Evolutionary conservation across 2,797 vertebrate species (phyloP).

Genomic region (Gymnodraco acuticeps): DNA sequence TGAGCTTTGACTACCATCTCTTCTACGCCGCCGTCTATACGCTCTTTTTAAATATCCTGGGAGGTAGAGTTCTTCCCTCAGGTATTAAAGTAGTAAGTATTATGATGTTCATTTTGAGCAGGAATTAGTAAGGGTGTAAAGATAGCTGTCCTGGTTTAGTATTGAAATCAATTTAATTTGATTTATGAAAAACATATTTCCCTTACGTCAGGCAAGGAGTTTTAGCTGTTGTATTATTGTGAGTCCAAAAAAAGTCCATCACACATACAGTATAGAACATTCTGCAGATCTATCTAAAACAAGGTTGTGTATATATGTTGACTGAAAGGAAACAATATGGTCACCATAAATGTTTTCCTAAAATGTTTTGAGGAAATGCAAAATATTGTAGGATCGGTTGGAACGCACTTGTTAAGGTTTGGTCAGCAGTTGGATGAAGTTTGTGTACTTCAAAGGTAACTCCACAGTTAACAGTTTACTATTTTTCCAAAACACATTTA

Average conservation of each 20-base stretch:
- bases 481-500: slow-evolving; percentile 10
- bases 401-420: neutral
- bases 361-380: neutral
- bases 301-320: neutral
- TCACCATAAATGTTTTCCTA: neutral
- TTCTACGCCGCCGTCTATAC: neutral
- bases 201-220: too few relatives aligned
- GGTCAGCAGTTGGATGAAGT: neutral
- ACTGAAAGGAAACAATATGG: neutral
- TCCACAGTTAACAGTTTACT: neutral
- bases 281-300: neutral
- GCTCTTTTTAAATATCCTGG: neutral
- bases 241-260: too few relatives aligned
- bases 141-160: too few relatives aligned
- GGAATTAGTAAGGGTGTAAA: neutral
- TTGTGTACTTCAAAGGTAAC: slow-evolving; percentile 5
- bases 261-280: neutral
- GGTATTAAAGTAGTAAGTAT: neutral
- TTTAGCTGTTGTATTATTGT: neutral
- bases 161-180: too few relatives aligned
- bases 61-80: neutral
- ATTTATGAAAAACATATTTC: too few relatives aligned
- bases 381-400: neutral
- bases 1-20: slow-evolving; percentile 13
- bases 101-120: neutral